phyloP scores from a whole-genome alignment of 2,797 vertebrate genomes.

The Rachycentron canadum region DNA sequence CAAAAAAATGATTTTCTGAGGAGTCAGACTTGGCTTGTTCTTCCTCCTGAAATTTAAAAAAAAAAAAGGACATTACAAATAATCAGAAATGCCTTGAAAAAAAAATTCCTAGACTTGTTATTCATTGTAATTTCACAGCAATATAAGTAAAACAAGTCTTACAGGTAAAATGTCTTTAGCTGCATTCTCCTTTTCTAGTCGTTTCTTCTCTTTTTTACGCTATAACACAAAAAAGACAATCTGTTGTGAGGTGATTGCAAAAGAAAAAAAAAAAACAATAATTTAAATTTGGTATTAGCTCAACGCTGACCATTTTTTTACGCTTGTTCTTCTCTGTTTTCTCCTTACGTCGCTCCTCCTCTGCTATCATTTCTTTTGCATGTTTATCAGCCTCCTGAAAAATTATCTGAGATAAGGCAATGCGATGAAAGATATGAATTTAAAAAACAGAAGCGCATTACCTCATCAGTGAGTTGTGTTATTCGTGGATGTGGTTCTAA shows the following conservation, averaged over 20 bases:
- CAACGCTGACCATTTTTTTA: slow-evolving; percentile 81
- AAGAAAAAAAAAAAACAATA: background rate
- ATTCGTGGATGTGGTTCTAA: slow-evolving; percentile 72
- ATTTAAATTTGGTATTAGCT: too few species aligned
- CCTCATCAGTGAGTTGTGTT: slow-evolving; percentile 76
- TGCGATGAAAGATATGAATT: background rate
- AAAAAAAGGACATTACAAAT: background rate
- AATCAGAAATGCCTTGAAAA: background rate
- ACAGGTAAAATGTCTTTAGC: slow-evolving; percentile 68
- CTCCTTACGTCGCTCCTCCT: slow-evolving; percentile 76
- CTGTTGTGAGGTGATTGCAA: background rate
- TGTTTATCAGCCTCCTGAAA: slow-evolving; percentile 80
- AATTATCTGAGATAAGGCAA: background rate
- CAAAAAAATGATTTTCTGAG: slow-evolving; percentile 52
- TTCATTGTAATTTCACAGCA: background rate
- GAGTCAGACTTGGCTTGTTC: slow-evolving; percentile 59
- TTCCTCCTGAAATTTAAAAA: slow-evolving; percentile 58
- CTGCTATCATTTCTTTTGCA: slow-evolving; percentile 74
- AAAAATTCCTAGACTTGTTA: too few species aligned
- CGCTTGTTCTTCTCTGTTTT: slow-evolving; percentile 81
- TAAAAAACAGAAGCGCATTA: slow-evolving; percentile 21
- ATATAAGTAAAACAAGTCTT: slow-evolving; percentile 37
- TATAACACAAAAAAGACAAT: slow-evolving; percentile 51
- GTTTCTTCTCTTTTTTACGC: slow-evolving; percentile 84
- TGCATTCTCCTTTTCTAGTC: slow-evolving; percentile 74